Base-by-base conservation (phyloP, 2,797 vertebrate genomes). In the Ctenopoma multispine region DNA sequence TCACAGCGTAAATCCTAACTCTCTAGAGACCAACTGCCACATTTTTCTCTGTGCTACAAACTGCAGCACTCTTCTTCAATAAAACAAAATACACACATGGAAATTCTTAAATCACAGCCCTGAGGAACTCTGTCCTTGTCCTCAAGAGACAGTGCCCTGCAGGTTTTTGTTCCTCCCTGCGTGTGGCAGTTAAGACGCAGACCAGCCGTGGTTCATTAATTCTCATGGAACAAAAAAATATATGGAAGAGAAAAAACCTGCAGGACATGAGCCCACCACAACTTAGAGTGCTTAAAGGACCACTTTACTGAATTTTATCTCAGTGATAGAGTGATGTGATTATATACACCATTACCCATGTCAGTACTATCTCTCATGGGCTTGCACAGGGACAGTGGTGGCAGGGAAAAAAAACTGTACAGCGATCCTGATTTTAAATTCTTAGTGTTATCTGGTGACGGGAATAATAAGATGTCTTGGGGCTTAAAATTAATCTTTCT, bases 181-280 rank as follows among this genome's bases (percentile, higher is more conserved):
- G 79, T 79, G 40, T 36, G 18, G 53, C 43, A 1, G 72, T 58
- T 48, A 17, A 63, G 70, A 69, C 68, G 43, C 50, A 57, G 53
- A 67, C 48, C 79, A 74, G 82, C 73, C 69, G 77, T 77, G 83
- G 72, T 65, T 83, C 85, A 84, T 87, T 84, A 82, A 51, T 53
- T 81, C 58, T 62, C 71, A 56, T n/a, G 15, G 55, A 44, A 18
- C 44, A 72, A 56, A 60, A 72, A 69, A 75, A 80, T 79, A 41
- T 61, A 46, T 61, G 79, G 75, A 77, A 75, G 66, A 81, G 60
- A 44, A 56, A 70, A 81, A 80, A 69, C 18, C 71, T 55, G 64
- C 77, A 69, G 82, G 85, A 79, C 21, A 46, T 23, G n/a, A 1
- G 24, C 50, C 41, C 74, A 43, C 57, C 65, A 24, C 9, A 12